A percentile compares a stretch with the other conserved stretches of the same genome.
phyloP scores from a whole-genome alignment of 30 jellyfish, hydroid and myxozoan species.

The Mastigias papua region DNA sequence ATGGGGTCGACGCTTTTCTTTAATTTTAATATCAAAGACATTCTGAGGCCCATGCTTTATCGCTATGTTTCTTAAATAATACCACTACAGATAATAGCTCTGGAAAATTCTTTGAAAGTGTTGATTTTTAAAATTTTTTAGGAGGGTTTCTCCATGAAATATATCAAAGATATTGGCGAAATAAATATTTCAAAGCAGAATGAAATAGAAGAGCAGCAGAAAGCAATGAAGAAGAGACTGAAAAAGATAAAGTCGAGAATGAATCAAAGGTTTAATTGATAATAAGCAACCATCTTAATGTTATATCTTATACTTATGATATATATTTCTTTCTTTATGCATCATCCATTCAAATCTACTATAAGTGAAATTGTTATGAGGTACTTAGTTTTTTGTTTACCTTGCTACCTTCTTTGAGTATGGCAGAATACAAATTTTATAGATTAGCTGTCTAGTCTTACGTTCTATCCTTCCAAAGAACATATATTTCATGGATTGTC shows the following conservation, averaged over 20 bases:
- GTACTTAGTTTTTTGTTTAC: too few relatives aligned
- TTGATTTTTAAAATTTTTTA: background rate
- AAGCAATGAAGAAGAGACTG: conserved; percentile 84
- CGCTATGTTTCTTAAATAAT: background rate
- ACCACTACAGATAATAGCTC: too few relatives aligned
- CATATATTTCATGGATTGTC: too few relatives aligned
- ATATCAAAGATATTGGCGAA: conserved; percentile 76
- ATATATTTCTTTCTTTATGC: background rate
- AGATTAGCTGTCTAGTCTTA: too few relatives aligned
- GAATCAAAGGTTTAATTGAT: conserved; percentile 73
- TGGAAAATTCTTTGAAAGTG: background rate
- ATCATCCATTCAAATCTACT: too few relatives aligned
- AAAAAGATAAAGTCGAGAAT: conserved; percentile 88
- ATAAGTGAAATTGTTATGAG: too few relatives aligned
- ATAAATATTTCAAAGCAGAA: conserved; percentile 45
- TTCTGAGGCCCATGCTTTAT: too few relatives aligned
- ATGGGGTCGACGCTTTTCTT: too few relatives aligned
- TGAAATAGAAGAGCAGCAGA: conserved; percentile 77
- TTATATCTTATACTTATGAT: background rate
- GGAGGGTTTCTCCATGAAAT: conserved; percentile 93
- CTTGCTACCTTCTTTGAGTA: too few relatives aligned
- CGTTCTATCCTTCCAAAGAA: too few relatives aligned
- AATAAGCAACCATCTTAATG: background rate
- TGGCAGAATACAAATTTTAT: too few relatives aligned
- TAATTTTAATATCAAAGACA: too few relatives aligned